A percentile compares a stretch with the other conserved stretches of the same genome.
Conservation (phyloP, 2,113 vertebrate species). For the Nicator chloris region DNA sequence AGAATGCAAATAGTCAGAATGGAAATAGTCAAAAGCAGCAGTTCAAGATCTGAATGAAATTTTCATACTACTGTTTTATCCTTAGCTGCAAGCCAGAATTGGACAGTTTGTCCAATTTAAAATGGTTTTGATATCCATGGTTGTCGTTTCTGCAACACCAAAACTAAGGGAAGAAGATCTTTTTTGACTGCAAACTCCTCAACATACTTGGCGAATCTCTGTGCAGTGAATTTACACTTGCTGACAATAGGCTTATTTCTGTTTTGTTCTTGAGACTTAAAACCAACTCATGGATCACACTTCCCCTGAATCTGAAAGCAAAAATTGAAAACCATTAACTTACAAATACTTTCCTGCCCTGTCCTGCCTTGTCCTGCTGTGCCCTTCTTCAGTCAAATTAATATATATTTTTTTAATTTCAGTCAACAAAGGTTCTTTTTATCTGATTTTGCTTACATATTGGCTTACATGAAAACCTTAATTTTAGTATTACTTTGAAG, state of each 20-base stretch:
- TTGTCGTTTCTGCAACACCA: neutral
- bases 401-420: neutral
- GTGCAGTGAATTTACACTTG: neutral
- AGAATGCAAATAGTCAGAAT: too few relatives aligned
- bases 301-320: neutral
- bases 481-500: neutral
- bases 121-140: neutral
- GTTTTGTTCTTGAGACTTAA: neutral
- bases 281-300: neutral
- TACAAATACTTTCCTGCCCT: neutral
- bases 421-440: neutral
- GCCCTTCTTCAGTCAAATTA: neutral
- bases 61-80: neutral
- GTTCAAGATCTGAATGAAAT: neutral
- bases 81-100: neutral
- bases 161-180: neutral
- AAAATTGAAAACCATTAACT: neutral
- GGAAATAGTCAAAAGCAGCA: neutral
- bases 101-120: neutral
- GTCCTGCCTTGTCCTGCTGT: too few relatives aligned
- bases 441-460: neutral
- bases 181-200: neutral
- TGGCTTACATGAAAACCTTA: fast-evolving
- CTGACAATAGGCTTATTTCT: neutral
- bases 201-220: neutral